Conservation (phyloP, 2,113 vertebrate genomes). For the Dasypus novemcinctus region DNA sequence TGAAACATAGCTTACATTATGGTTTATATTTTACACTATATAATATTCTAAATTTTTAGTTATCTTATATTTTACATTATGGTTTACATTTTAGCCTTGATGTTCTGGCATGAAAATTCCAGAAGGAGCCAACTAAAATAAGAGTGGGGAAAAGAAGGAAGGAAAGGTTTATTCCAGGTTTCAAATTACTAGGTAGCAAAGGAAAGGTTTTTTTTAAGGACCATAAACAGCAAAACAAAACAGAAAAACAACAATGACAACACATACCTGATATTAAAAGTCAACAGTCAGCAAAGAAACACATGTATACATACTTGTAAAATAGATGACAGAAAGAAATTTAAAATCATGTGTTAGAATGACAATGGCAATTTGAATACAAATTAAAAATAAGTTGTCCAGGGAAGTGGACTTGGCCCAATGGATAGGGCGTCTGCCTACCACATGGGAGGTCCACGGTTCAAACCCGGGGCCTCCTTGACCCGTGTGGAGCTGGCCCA, state of each 20-base stretch:
- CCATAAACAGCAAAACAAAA: not conserved
- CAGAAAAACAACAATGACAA: not conserved
- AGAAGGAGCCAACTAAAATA: not conserved
- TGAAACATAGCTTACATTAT: too few relatives aligned
- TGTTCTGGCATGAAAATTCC: constrained; percentile 9
- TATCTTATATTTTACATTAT: too few relatives aligned
- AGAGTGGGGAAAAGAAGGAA: not conserved
- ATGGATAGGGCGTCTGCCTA: too few relatives aligned
- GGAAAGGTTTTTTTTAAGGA: not conserved
- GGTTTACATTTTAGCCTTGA: too few relatives aligned
- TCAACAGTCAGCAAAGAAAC: not conserved
- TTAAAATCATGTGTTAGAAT: not conserved
- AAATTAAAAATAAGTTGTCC: not conserved
- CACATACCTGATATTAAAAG: not conserved
- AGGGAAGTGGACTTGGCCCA: too few relatives aligned
- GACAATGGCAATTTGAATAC: not conserved
- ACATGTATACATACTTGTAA: not conserved
- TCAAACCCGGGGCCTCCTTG: too few relatives aligned
- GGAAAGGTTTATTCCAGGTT: not conserved
- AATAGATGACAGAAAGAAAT: not conserved
- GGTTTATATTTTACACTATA: too few relatives aligned
- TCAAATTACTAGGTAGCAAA: not conserved
- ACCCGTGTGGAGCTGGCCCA: too few relatives aligned
- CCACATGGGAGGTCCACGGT: too few relatives aligned
- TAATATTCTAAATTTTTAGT: too few relatives aligned